Percentiles rank a stretch among this genome's conserved stretches.
Conservation (phyloP, 2,797 vertebrate genomes). For the Monodelphis domestica region DNA sequence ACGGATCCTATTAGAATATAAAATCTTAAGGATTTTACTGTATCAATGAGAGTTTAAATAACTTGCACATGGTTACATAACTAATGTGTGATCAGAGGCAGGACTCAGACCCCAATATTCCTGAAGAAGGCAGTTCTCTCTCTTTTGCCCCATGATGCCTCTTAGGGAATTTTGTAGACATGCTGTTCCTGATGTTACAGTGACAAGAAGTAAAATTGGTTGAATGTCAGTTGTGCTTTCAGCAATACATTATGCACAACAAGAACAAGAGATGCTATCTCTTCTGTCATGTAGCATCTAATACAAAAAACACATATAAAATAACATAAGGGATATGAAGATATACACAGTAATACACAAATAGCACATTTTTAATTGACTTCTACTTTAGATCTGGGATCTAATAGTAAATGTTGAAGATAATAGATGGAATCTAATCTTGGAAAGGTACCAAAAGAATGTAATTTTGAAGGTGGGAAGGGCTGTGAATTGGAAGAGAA, state of each 20-base stretch:
- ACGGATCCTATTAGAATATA: background rate
- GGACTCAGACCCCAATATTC: background rate
- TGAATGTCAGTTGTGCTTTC: background rate
- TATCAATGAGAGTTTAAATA: background rate
- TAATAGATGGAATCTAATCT: background rate
- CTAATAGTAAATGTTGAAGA: no score
- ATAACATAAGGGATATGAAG: background rate
- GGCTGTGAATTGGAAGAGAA: background rate
- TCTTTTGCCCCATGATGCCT: background rate
- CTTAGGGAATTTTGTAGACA: background rate
- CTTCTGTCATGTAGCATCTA: background rate
- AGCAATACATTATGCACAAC: background rate
- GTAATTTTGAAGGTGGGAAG: background rate
- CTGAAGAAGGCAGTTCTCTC: background rate
- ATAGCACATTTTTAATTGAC: background rate
- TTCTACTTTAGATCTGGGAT: background rate
- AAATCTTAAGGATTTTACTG: background rate
- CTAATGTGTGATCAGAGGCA: background rate
- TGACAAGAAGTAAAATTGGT: background rate
- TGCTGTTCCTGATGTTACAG: background rate
- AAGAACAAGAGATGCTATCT: background rate
- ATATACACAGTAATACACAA: background rate
- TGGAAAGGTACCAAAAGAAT: background rate
- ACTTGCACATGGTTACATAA: background rate
- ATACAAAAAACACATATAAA: background rate